Conservation (phyloP, 2,797 vertebrate genomes). For the Holocentrus rufus region DNA sequence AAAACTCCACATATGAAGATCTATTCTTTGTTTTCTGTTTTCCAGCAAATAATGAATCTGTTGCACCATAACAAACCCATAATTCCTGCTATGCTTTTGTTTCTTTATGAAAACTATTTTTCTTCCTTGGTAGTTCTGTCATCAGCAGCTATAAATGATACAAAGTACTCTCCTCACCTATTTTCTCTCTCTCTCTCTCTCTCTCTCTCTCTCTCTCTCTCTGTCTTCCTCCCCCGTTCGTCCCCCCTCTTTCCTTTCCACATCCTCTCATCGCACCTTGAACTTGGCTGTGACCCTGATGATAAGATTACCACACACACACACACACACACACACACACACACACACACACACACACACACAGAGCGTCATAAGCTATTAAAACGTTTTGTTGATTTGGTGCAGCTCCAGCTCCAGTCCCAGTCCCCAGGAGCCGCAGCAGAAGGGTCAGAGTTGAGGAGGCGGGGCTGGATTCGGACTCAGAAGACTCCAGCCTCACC, state of each 20-base stretch:
- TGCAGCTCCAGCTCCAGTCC: conserved; percentile 40
- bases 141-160: no score
- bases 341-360: conserved; percentile 3
- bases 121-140: no score
- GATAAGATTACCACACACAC: conserved; percentile 9
- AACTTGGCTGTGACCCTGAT: conserved; percentile 22
- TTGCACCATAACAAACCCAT: no score
- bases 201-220: not conserved
- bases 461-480: conserved; percentile 70
- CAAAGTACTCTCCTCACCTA: no score
- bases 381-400: not conserved
- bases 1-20: no score
- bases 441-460: conserved; percentile 38
- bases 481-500: conserved; percentile 81
- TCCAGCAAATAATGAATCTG: no score
- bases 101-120: no score
- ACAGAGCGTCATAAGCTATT: not conserved
- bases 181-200: no score
- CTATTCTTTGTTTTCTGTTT: no score
- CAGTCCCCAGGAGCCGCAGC: conserved; percentile 22
- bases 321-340: not conserved
- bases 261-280: conserved; percentile 20
- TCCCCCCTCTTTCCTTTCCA: conserved; percentile 3
- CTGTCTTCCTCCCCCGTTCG: not conserved
- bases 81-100: no score